phyloP scores from a whole-genome alignment of 1,140 invertebrate species.

The Calephelis virginiensis region DNA sequence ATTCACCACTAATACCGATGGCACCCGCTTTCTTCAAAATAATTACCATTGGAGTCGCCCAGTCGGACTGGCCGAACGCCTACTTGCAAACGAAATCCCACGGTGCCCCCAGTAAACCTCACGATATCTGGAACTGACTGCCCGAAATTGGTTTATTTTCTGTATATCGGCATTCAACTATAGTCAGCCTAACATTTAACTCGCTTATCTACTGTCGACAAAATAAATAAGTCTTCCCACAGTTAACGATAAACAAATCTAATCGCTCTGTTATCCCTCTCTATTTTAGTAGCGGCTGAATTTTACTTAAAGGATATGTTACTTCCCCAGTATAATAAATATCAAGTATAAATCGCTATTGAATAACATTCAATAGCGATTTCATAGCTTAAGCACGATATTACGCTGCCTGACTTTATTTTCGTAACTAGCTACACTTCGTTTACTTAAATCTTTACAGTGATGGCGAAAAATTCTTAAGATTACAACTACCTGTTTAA shows the following conservation, averaged over 20 bases:
- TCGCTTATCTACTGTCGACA: constrained; percentile 39
- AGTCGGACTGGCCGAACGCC: constrained; percentile 36
- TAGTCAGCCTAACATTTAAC: constrained; percentile 21
- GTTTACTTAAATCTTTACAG: constrained; percentile 28
- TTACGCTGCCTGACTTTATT: constrained; percentile 36
- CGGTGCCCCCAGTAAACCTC: constrained; percentile 13
- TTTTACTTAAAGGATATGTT: constrained; percentile 30
- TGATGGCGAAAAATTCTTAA: constrained; percentile 30
- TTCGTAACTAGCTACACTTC: constrained; percentile 31
- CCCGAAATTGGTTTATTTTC: constrained; percentile 14
- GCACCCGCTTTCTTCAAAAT: constrained; percentile 43
- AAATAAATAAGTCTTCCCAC: constrained; percentile 32
- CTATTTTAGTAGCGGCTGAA: constrained; percentile 26
- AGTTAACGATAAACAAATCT: constrained; percentile 34
- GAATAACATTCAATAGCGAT: constrained; percentile 21
- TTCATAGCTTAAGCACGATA: constrained; percentile 36
- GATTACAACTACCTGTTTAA: constrained; percentile 13
- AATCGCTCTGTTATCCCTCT: constrained; percentile 26
- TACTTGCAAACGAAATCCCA: constrained; percentile 22
- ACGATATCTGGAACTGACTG: constrained; percentile 39
- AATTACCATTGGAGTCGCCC: constrained; percentile 38
- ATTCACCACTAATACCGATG: constrained; percentile 37
- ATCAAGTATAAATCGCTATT: constrained; percentile 23
- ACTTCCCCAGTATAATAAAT: constrained; percentile 37
- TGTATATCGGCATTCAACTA: background rate